Conservation (phyloP, 1,140 invertebrate species). For the Tachypleus tridentatus region DNA sequence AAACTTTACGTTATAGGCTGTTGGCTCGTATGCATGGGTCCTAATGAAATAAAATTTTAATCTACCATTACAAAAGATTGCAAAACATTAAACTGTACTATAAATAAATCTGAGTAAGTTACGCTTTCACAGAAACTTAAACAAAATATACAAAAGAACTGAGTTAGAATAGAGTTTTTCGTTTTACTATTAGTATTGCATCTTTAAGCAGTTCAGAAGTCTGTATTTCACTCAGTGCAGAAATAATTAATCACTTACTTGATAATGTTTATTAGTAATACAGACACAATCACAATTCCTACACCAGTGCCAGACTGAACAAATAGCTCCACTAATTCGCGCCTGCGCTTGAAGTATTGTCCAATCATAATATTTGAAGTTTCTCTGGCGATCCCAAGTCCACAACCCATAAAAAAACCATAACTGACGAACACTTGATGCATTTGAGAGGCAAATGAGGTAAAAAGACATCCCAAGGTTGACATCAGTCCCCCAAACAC, state of each 20-base stretch:
- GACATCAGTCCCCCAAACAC: conserved; percentile 33
- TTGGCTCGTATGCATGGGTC: too few species aligned
- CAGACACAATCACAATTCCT: conserved; percentile 69
- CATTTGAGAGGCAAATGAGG: conserved; percentile 32
- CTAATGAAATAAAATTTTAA: too few species aligned
- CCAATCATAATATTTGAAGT: conserved; percentile 81
- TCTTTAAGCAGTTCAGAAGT: too few species aligned
- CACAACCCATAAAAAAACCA: conserved; percentile 47
- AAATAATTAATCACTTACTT: conserved; percentile 42
- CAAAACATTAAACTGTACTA: too few species aligned
- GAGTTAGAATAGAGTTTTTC: too few species aligned
- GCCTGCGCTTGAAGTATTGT: conserved; percentile 71
- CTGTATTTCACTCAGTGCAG: not conserved
- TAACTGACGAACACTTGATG: conserved; percentile 30
- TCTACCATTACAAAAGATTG: too few species aligned
- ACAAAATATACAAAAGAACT: too few species aligned
- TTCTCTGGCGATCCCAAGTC: conserved; percentile 66
- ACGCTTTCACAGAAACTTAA: too few species aligned
- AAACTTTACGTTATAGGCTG: too few species aligned
- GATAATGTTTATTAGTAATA: conserved; percentile 61
- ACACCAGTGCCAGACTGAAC: conserved; percentile 73
- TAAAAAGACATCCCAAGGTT: conserved; percentile 31
- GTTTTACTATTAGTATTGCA: too few species aligned
- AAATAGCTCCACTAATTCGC: conserved; percentile 77
- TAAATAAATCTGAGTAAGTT: too few species aligned